Base-by-base conservation (phyloP, 2,888 invertebrate species). In the Leptinotarsa peninsularis region DNA sequence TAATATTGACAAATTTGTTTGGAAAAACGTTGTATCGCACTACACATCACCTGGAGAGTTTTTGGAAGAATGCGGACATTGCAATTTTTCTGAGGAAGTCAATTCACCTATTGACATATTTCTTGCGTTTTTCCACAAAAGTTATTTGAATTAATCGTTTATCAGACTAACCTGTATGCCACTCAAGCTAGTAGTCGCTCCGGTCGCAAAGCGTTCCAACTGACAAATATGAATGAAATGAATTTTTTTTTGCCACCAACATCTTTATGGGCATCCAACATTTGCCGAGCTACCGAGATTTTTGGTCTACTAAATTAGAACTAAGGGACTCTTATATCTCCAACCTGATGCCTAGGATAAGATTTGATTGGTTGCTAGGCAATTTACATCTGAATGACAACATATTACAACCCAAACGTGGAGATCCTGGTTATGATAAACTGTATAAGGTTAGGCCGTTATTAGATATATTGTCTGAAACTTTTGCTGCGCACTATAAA, bases 321-420 rank as follows among this genome's bases (percentile, higher is more conserved):
- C 60, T 80, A 49, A 75, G 72, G 21, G 76, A 81, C 70, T 3
- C 15, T 27, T 80, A 56, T 72, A 78, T 81, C 33, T 72, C 71
- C 43, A 49, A 17, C 18, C 43, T 78, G 3, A 79, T 78, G 78
- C 49, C 75, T 50, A 49, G 70, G 66, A 76, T 77, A 52, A 49
- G 77, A 58, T 80, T 81, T 67, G 66, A 76, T 71, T 80, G 80
- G 77, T 67, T 77, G 4, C 69, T 78, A 54, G 71, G 18, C 27
- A 58, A 82, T 76, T n/a, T 84, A 23, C 83, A 83, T 77, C 50
- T 83, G 50, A 82, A 80, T 78, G 81, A 84, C 70, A 81, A 80
- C 75, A 71, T 43, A 49, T 18, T 74, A 52, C 66, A 75, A 60
- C 81, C 81, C 43, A 74, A 76, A 33, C 73, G 67, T 67, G 66